A percentile compares a stretch with the other conserved stretches of the same genome.
Evolutionary conservation across 2,113 vertebrate species (phyloP).

Genomic region (Gracilinanus agilis): DNA sequence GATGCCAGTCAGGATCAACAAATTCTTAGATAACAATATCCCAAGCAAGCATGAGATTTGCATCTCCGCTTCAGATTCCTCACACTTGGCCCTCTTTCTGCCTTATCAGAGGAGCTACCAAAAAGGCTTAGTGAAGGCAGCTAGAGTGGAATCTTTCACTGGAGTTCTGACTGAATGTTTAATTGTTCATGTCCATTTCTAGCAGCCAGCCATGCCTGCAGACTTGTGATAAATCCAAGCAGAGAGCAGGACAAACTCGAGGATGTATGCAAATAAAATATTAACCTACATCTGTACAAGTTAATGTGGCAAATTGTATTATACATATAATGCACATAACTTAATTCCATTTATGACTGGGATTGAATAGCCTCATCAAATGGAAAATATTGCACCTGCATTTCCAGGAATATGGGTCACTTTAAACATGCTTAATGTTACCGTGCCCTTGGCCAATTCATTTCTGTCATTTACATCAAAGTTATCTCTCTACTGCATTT

Average conservation of each 20-base stretch:
- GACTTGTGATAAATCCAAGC: slow-evolving; percentile 80
- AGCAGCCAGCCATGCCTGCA: slow-evolving; percentile 80
- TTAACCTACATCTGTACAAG: slow-evolving; percentile 74
- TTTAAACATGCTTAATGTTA: slow-evolving; percentile 78
- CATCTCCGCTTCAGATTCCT: slow-evolving; percentile 82
- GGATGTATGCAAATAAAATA: slow-evolving; percentile 81
- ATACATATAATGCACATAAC: slow-evolving; percentile 65
- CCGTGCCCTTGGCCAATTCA: slow-evolving; percentile 75
- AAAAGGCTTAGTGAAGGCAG: slow-evolving; percentile 74
- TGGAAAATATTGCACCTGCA: slow-evolving; percentile 75
- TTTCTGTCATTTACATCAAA: slow-evolving; percentile 84
- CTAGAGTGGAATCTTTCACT: slow-evolving; percentile 68
- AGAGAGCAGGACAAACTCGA: slow-evolving; percentile 67
- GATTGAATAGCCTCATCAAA: slow-evolving; percentile 79
- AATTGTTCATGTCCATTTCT: slow-evolving; percentile 75
- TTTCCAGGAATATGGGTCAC: slow-evolving; percentile 77
- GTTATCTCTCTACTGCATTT: slow-evolving; percentile 75
- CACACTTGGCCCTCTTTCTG: slow-evolving; percentile 64
- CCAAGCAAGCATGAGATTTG: slow-evolving; percentile 77
- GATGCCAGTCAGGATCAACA: slow-evolving; percentile 72
- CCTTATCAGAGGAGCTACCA: slow-evolving; percentile 79
- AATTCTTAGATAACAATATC: slow-evolving; percentile 79
- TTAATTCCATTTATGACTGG: slow-evolving; percentile 78
- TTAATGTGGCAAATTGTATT: slow-evolving; percentile 76
- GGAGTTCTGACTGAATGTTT: slow-evolving; percentile 76